Percentiles rank a stretch among this genome's conserved stretches.
Evolutionary conservation across 2,888 invertebrate genomes (phyloP).

Genomic region (Himalopsyche anomala): DNA sequence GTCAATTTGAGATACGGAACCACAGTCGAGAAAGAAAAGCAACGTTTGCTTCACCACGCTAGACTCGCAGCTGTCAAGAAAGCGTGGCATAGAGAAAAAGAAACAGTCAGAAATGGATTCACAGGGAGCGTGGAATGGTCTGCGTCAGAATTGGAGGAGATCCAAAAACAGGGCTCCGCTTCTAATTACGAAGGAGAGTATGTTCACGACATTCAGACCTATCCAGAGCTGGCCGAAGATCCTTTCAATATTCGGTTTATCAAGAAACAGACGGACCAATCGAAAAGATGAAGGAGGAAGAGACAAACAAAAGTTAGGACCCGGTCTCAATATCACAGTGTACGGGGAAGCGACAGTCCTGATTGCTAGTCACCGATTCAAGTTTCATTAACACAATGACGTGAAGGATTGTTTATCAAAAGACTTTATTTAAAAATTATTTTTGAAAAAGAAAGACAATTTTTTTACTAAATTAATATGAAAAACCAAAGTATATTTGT

Average conservation of each 20-base stretch:
- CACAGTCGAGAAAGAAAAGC: conserved; percentile 91
- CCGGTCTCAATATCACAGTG: conserved; percentile 67
- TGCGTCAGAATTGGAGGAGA: conserved; percentile 91
- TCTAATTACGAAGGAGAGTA: conserved; percentile 94
- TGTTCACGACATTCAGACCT: conserved; percentile 91
- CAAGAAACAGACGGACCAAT: conserved; percentile 85
- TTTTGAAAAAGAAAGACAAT: conserved; percentile 72
- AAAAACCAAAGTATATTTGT: conserved; percentile 82
- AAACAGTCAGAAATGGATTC: conserved; percentile 86
- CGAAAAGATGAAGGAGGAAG: conserved; percentile 85
- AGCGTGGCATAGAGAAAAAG: conserved; percentile 95
- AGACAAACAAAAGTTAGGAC: conserved; percentile 72
- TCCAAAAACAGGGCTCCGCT: conserved; percentile 89
- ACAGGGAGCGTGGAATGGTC: conserved; percentile 91
- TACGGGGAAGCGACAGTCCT: conserved; percentile 65
- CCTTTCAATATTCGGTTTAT: conserved; percentile 95
- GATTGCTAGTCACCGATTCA: conserved; percentile 65
- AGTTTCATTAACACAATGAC: conserved; percentile 55
- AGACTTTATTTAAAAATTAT: conserved; percentile 67
- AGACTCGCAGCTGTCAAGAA: conserved; percentile 90
- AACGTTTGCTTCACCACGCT: conserved; percentile 92
- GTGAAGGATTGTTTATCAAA: conserved; percentile 65
- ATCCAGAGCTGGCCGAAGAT: conserved; percentile 96
- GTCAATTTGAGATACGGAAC: conserved; percentile 97
- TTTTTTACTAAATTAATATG: conserved; percentile 73